Conservation (phyloP, 2,113 vertebrate genomes). For the Egretta garzetta region DNA sequence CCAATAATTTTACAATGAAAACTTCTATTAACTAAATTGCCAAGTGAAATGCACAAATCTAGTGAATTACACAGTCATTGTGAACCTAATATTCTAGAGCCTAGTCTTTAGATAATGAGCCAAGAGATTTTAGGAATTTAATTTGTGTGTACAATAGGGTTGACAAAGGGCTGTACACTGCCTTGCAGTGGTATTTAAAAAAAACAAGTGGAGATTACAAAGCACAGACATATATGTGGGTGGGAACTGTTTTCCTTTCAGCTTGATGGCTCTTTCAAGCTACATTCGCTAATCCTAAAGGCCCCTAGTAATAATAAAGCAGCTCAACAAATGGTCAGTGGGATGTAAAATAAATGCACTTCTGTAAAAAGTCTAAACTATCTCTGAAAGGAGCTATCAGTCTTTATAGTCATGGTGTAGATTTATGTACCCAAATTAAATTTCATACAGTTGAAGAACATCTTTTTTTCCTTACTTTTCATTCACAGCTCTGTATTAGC, state of each 20-base stretch:
- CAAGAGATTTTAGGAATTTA: slow-evolving; percentile 57
- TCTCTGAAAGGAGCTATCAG: neutral
- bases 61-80: slow-evolving; percentile 43
- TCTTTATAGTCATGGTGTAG: neutral
- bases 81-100: slow-evolving; percentile 48
- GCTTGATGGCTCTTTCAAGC: slow-evolving; percentile 50
- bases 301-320: neutral
- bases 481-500: neutral
- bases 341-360: neutral
- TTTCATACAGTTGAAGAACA: neutral
- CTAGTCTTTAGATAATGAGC: slow-evolving; percentile 52
- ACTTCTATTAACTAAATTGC: slow-evolving; percentile 14
- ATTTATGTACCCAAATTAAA: neutral
- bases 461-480: neutral
- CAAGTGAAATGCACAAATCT: slow-evolving; percentile 41
- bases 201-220: slow-evolving; percentile 35
- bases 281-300: slow-evolving; percentile 33
- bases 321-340: neutral
- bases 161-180: neutral
- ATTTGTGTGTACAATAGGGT: slow-evolving; percentile 22
- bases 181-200: neutral
- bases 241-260: slow-evolving; percentile 60
- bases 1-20: slow-evolving; percentile 28
- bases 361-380: neutral
- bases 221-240: neutral